phyloP scores from a whole-genome alignment of 2,888 invertebrate species.

The Lycocerus yunnanus region DNA sequence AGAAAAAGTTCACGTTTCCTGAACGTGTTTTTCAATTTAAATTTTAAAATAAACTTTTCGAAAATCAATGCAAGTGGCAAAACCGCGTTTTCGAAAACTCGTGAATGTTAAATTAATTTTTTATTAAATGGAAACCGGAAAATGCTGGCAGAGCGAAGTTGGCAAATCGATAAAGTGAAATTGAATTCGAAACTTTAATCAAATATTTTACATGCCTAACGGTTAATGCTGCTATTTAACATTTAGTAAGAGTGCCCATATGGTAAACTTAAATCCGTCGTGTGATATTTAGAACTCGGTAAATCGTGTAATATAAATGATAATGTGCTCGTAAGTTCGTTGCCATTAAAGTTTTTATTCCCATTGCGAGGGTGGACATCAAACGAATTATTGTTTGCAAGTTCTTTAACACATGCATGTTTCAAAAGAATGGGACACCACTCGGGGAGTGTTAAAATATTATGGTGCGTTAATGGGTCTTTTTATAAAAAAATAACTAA shows the following conservation, averaged over 20 bases:
- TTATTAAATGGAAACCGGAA: background rate
- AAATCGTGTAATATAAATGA: conserved; percentile 17
- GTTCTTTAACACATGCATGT: background rate
- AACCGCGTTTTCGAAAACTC: background rate
- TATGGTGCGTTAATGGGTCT: background rate
- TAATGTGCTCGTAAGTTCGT: conserved; percentile 54
- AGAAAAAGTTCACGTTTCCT: background rate
- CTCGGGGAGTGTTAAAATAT: background rate
- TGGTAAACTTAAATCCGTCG: conserved; percentile 10
- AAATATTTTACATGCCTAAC: background rate
- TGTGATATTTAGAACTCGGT: conserved; percentile 14
- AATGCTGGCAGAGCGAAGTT: background rate
- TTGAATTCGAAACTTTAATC: background rate
- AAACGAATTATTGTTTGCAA: conserved; percentile 17
- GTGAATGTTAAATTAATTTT: background rate
- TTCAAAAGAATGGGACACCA: background rate
- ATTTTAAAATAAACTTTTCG: background rate
- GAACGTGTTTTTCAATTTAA: background rate
- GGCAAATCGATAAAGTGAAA: background rate
- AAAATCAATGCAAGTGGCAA: background rate
- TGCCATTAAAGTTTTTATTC: conserved; percentile 57
- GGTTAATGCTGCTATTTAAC: background rate
- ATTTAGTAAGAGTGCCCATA: background rate
- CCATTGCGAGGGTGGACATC: conserved; percentile 55
- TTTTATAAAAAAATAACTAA: background rate